phyloP scores from a whole-genome alignment of 2,888 invertebrate species.

The Pristionchus arcanus region DNA sequence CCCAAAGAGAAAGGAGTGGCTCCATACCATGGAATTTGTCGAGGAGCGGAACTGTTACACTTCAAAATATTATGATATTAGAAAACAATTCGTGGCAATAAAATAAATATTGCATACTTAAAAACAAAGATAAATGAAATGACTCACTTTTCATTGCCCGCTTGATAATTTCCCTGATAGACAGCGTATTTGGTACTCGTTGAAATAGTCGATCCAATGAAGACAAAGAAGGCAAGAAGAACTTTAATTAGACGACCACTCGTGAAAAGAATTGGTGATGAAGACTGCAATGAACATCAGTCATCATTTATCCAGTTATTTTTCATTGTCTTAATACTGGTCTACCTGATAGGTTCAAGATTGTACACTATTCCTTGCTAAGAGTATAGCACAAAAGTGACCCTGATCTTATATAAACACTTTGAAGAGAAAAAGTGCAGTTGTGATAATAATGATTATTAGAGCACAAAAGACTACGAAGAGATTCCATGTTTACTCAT shows the following conservation, averaged over 20 bases:
- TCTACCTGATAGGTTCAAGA: background rate
- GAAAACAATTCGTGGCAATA: background rate
- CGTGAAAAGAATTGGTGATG: background rate
- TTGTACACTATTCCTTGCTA: background rate
- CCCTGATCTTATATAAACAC: background rate
- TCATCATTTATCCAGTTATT: background rate
- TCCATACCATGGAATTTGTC: background rate
- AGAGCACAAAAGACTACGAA: background rate
- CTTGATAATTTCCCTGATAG: background rate
- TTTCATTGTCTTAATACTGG: background rate
- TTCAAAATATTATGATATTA: background rate
- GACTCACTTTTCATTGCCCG: background rate
- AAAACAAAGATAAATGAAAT: background rate
- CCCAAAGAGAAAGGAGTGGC: slow-evolving; percentile 5
- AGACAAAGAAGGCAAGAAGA: slow-evolving; percentile 2
- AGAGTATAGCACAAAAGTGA: background rate
- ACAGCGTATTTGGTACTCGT: slow-evolving; percentile 37
- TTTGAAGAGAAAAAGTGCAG: background rate
- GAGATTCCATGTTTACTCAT: background rate
- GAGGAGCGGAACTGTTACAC: background rate
- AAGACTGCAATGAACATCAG: background rate
- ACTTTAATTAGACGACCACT: background rate
- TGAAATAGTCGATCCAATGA: background rate
- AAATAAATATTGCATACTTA: background rate
- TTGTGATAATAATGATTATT: background rate